Conservation (phyloP, 2,888 invertebrate species). For the Automeris io region DNA sequence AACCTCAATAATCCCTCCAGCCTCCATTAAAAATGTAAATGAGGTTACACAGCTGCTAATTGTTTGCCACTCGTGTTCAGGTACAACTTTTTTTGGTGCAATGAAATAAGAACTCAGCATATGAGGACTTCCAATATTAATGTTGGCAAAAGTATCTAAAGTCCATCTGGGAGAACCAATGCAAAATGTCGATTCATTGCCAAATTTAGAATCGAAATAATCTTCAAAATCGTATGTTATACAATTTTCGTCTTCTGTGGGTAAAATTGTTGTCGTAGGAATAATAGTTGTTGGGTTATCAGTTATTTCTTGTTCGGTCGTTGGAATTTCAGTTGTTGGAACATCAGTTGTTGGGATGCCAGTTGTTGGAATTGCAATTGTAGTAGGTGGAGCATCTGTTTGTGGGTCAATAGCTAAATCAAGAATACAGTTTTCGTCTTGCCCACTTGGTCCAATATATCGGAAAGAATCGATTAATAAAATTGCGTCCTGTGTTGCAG, state of each 20-base stretch:
- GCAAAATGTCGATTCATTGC: background rate
- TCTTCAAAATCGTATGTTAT: conserved; percentile 2
- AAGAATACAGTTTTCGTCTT: background rate
- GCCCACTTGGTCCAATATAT: background rate
- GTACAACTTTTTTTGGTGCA: background rate
- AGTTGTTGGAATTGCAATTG: background rate
- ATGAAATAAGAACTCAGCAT: background rate
- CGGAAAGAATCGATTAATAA: background rate
- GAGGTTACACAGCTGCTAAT: background rate
- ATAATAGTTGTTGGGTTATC: background rate
- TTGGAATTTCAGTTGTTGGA: background rate
- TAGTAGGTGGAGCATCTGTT: background rate
- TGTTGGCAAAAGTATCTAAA: background rate
- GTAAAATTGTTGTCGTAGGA: background rate
- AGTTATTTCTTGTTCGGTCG: no score
- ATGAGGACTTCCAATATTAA: background rate
- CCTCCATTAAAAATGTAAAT: conserved; percentile 1
- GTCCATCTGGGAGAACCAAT: background rate
- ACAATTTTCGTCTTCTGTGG: background rate
- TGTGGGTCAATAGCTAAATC: background rate
- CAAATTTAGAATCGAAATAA: conserved; percentile 1
- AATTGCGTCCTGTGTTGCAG: background rate
- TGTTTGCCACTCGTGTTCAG: background rate
- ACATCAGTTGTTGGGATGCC: background rate
- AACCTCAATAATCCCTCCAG: background rate